These are phyloP conservation scores for Brienomyrus longianalis DNA, from an alignment of 2,113 vertebrate genomes.

Conservation along the genomic window DNA sequence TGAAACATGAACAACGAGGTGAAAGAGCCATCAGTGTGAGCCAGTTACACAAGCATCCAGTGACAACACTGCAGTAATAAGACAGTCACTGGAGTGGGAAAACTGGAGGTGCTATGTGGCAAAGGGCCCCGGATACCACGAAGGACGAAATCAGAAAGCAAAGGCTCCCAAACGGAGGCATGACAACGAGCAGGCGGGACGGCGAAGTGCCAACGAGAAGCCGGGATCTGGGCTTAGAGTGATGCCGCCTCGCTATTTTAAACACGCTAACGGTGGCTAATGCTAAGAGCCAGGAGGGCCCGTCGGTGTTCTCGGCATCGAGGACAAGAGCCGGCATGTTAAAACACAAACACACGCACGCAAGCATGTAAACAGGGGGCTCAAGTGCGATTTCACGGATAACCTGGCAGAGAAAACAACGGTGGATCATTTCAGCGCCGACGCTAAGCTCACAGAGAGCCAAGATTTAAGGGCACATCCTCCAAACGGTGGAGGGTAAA, in stretches of 20 bases:
- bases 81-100: neutral
- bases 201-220: neutral
- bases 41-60: neutral
- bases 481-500: neutral
- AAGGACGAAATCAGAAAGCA: neutral
- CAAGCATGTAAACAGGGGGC: constrained; percentile 4
- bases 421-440: neutral
- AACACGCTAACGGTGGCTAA: neutral
- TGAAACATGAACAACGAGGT: neutral
- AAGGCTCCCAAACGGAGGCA: neutral
- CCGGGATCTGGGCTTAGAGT: neutral
- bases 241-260: neutral
- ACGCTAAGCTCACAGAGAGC: neutral
- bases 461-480: neutral
- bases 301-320: constrained; percentile 30
- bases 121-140: too few relatives aligned
- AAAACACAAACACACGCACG: neutral
- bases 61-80: neutral
- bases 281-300: constrained; percentile 32
- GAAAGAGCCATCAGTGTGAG: neutral
- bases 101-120: neutral
- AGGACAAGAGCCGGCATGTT: neutral
- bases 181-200: neutral
- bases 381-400: neutral
- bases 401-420: neutral